Evolutionary conservation across 2,113 vertebrate genomes (phyloP).

Genomic region (Oceanites oceanicus): DNA sequence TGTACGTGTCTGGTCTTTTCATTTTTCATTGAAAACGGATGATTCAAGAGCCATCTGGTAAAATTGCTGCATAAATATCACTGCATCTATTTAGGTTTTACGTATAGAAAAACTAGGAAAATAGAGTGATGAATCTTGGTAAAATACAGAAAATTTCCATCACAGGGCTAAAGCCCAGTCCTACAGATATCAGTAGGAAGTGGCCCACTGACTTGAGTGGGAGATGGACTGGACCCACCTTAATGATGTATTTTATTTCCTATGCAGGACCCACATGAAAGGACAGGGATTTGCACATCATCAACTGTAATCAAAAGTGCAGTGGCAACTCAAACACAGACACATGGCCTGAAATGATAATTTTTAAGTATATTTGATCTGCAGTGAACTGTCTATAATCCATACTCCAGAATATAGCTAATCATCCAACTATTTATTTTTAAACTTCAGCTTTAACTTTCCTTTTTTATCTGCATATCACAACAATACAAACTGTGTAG

Average conservation of each 20-base stretch:
- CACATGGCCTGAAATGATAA: not conserved
- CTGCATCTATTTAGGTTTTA: conserved; percentile 51
- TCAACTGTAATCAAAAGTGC: not conserved
- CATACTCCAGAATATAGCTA: not conserved
- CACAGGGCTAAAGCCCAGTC: not conserved
- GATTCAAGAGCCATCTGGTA: conserved; percentile 73
- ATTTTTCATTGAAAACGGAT: conserved; percentile 72
- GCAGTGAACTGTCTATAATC: not conserved
- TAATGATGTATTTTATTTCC: not conserved
- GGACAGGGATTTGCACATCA: not conserved
- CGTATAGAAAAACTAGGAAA: not conserved
- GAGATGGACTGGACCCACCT: not conserved
- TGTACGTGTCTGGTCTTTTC: conserved; percentile 57
- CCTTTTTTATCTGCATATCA: not conserved
- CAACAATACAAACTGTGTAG: not conserved
- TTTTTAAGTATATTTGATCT: not conserved
- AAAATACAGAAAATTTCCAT: not conserved
- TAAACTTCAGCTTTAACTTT: not conserved
- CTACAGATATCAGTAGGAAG: not conserved
- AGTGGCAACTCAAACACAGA: not conserved
- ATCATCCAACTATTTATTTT: not conserved
- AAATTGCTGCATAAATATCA: conserved; percentile 36
- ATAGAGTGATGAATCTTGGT: not conserved
- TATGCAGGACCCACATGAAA: not conserved
- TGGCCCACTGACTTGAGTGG: not conserved